A percentile compares a stretch with the other conserved stretches of the same genome.
phyloP scores from a whole-genome alignment of 2,888 invertebrate genomes.

The Lasius platythorax region DNA sequence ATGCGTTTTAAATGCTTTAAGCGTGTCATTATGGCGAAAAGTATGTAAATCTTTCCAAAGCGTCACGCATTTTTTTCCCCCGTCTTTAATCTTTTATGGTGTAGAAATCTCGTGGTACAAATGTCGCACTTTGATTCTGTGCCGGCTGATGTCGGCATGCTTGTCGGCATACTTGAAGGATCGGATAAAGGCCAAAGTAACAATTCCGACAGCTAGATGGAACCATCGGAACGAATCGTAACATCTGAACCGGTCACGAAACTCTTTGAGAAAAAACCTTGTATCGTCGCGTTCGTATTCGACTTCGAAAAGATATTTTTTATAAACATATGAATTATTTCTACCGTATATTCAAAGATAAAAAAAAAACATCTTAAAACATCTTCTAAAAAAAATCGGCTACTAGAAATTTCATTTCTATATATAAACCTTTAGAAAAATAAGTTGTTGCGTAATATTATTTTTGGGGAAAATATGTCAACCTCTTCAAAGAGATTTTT shows the following conservation, averaged over 20 bases:
- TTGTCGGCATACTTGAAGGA: not conserved
- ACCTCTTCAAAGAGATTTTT: not conserved
- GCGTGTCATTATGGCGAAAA: not conserved
- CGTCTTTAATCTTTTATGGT: not conserved
- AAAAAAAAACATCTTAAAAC: not conserved
- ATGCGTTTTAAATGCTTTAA: not conserved
- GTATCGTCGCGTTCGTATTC: not conserved
- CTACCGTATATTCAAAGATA: not conserved
- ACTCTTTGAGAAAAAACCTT: not conserved
- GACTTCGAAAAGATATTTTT: not conserved
- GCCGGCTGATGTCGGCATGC: not conserved
- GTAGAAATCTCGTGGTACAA: not conserved
- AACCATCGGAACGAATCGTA: constrained; percentile 13
- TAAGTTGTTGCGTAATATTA: not conserved
- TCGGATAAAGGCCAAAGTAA: not conserved
- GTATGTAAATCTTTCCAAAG: not conserved
- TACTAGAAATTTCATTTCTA: not conserved
- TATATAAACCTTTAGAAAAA: not conserved
- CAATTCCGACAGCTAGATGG: constrained; percentile 26
- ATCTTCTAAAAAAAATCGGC: not conserved
- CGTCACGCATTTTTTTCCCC: not conserved
- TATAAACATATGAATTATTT: not conserved
- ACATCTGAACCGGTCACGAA: not conserved
- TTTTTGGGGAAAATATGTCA: not conserved
- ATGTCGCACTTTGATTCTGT: not conserved